These are phyloP conservation scores for Plutomurus gul DNA, from an alignment of 1,140 invertebrate genomes.

Conservation along the genomic window DNA sequence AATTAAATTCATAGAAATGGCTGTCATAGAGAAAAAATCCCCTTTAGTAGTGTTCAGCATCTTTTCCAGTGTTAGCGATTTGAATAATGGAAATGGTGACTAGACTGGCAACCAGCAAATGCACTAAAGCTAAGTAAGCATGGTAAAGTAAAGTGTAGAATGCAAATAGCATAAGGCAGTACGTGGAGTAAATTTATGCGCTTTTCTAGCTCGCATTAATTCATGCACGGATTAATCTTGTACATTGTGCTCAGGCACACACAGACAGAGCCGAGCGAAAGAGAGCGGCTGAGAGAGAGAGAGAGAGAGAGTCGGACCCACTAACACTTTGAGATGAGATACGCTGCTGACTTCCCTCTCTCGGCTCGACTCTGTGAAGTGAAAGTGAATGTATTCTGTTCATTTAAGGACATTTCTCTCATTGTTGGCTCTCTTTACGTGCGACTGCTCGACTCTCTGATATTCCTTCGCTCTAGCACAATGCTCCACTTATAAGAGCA, in stretches of 20 bases:
- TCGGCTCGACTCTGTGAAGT: neutral
- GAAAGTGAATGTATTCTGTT: constrained; percentile 2
- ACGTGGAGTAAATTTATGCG: constrained; percentile 20
- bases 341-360: neutral
- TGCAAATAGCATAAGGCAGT: constrained; percentile 28
- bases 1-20: neutral
- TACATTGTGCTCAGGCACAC: too few species aligned
- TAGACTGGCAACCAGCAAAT: constrained; percentile 21
- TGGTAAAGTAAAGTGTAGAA: constrained; percentile 20
- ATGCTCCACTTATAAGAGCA: neutral
- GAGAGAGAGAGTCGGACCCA: neutral
- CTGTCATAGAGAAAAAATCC: neutral
- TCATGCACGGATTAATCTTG: constrained; percentile 28
- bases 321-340: neutral
- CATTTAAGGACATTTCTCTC: constrained; percentile 13
- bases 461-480: neutral
- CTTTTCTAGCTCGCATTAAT: constrained; percentile 26
- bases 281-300: neutral
- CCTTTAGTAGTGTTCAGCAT: neutral
- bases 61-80: constrained; percentile 13
- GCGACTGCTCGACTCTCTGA: neutral
- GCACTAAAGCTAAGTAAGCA: constrained; percentile 26
- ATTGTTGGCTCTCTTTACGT: constrained; percentile 10
- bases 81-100: constrained; percentile 26
- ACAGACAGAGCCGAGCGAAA: neutral